Evolutionary conservation across 2,113 vertebrate species (phyloP), one percentile per base, ranked within the genome.

Genomic region (Melozone crissalis): DNA sequence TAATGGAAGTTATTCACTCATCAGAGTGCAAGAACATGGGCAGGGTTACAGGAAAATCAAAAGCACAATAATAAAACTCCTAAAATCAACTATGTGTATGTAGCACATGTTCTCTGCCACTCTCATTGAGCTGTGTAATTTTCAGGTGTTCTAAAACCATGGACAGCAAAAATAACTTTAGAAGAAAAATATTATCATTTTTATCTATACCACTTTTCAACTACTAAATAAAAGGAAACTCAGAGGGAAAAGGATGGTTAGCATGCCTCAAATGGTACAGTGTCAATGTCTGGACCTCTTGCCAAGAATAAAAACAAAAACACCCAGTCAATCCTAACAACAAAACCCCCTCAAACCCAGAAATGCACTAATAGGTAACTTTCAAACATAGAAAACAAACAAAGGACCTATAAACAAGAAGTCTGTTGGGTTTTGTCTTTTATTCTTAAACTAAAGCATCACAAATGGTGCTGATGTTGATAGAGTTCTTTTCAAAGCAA

Each of bases 151-250:
- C 89, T 75, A 93, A 97, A 96, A 94, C 57, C 89, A 97, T 15
- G 61, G 65, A 84, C 83, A 97, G 79, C 87, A 87, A 96, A 95
- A 97, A 93, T 81, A 94, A 67, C 55, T 90, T 92, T 10, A 79
- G 44, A 66, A 94, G 33, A 95, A 96, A 91, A 86, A 93, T 86
- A 91, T 49, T 54, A 89, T 62, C 10, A 85, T 95, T 91, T 96
- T 94, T 59, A 97, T 95, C 27, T 73, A 37, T 58, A 47, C 4
- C 1, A 10, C 65, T 93, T 91, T 55, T 92, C 65, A 93, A 93
- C 90, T 79, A 89, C 73, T 67, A 87, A 95, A 94, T 77, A 96
- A 94, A 97, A 94, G 75, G 93, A 90, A 93, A 67, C 27, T 95
- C 96, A 90, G 19, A 72, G 47, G 71, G 12, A 46, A 84, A 80